These are phyloP conservation scores for Drosophila nr. perissopoda DNA, from an alignment of 2,888 invertebrate genomes.

Conservation along the genomic window DNA sequence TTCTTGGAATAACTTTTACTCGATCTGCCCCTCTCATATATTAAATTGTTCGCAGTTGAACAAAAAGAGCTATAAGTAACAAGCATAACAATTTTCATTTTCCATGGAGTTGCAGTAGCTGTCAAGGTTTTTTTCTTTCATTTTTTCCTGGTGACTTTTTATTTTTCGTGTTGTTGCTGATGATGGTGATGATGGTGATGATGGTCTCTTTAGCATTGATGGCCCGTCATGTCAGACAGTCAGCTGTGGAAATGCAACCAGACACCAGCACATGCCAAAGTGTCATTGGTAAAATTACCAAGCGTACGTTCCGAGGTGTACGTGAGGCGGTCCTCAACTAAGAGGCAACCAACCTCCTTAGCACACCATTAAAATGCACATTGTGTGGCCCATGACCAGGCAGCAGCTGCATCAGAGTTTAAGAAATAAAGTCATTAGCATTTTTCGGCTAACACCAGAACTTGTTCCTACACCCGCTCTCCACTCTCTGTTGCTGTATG, in stretches of 20 bases:
- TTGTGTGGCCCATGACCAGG: constrained; percentile 55
- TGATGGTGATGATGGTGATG: constrained; percentile 34
- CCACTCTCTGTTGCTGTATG: not conserved
- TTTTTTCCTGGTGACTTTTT: constrained; percentile 2
- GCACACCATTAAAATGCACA: constrained; percentile 77
- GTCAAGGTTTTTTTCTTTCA: constrained; percentile 30
- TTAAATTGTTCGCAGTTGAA: constrained; percentile 1
- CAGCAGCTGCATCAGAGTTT: constrained; percentile 57
- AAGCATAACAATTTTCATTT: constrained; percentile 29
- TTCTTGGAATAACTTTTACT: too few species aligned
- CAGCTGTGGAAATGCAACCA: constrained; percentile 49
- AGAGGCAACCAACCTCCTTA: constrained; percentile 38
- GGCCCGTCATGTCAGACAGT: constrained; percentile 52
- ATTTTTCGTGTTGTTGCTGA: constrained; percentile 20
- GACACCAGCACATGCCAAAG: constrained; percentile 52
- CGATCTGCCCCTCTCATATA: not conserved
- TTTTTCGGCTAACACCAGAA: constrained; percentile 65
- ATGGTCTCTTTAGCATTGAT: constrained; percentile 50
- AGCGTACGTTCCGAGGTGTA: constrained; percentile 36
- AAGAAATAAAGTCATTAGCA: constrained; percentile 77
- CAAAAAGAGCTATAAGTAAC: not conserved
- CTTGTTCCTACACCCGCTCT: not conserved
- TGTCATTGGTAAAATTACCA: constrained; percentile 65
- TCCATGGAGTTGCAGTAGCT: constrained; percentile 25
- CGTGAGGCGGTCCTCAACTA: constrained; percentile 34